Percentiles rank a stretch among this genome's conserved stretches.
phyloP scores from a whole-genome alignment of 2,888 invertebrate species.

The Petrolisthes cinctipes region DNA sequence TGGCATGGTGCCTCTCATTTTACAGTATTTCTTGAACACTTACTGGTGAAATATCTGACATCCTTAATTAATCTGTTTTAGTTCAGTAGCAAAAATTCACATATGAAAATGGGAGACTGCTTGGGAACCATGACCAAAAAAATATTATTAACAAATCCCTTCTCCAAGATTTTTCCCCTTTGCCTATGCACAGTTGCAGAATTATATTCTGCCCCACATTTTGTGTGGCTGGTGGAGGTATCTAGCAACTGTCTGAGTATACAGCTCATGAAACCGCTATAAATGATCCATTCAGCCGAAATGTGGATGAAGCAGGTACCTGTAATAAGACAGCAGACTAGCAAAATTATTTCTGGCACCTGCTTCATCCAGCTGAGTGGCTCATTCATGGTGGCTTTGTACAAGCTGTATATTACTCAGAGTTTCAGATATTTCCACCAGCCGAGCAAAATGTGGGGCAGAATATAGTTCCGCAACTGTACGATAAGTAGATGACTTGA shows the following conservation, averaged over 20 bases:
- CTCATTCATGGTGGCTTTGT: neutral
- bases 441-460: neutral
- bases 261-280: neutral
- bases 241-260: neutral
- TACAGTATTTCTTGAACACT: too few relatives aligned
- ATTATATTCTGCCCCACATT: conserved; percentile 1
- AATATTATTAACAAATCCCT: too few relatives aligned
- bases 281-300: neutral
- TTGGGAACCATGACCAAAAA: too few relatives aligned
- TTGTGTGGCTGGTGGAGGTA: neutral
- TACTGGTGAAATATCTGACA: too few relatives aligned
- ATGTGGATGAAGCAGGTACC: neutral
- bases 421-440: neutral
- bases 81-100: too few relatives aligned
- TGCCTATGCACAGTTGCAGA: neutral
- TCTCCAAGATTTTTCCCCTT: too few relatives aligned
- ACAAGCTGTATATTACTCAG: neutral
- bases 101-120: too few relatives aligned
- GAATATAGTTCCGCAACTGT: neutral
- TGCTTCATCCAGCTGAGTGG: neutral
- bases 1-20: too few relatives aligned
- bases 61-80: too few relatives aligned
- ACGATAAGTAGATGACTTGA: neutral
- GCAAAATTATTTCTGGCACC: neutral
- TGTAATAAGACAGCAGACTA: neutral